Conservation (phyloP, 2,888 invertebrate genomes). For the Nephrocerus scutellatus region DNA sequence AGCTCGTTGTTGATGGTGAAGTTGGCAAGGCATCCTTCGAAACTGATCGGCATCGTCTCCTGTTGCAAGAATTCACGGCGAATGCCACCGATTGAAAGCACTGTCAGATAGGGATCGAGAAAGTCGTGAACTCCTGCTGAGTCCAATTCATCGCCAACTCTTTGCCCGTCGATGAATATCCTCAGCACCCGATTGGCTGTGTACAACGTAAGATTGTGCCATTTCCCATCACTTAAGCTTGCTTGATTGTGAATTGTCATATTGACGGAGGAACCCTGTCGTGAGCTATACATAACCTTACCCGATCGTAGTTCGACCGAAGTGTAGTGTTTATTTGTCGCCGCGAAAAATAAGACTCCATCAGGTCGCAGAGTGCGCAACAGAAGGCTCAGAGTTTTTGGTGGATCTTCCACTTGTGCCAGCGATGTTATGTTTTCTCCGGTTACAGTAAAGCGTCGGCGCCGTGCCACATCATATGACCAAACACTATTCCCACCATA, state of each 20-base stretch:
- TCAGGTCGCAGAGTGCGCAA: constrained; percentile 73
- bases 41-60: constrained; percentile 55
- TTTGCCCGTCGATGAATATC: constrained; percentile 61
- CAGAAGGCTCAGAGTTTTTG: constrained; percentile 69
- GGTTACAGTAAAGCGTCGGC: constrained; percentile 43
- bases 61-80: constrained; percentile 54
- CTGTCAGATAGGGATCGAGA: constrained; percentile 80
- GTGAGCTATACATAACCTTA: constrained; percentile 71
- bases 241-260: constrained; percentile 65
- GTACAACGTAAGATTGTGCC: constrained; percentile 80
- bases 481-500: constrained; percentile 69
- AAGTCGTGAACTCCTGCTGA: constrained; percentile 84
- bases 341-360: constrained; percentile 79
- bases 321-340: constrained; percentile 81
- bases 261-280: constrained; percentile 70
- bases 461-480: constrained; percentile 45
- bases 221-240: constrained; percentile 69
- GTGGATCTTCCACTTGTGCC: constrained; percentile 48
- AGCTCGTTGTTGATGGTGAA: constrained; percentile 83
- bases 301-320: constrained; percentile 71
- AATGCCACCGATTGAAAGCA: constrained; percentile 72
- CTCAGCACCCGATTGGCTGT: constrained; percentile 65
- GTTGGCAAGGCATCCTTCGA: constrained; percentile 85
- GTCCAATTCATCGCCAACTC: constrained; percentile 79
- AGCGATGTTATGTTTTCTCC: constrained; percentile 40